These are phyloP conservation scores for Artemia sinica DNA, from an alignment of 2,888 invertebrate genomes.

Conservation along the genomic window DNA sequence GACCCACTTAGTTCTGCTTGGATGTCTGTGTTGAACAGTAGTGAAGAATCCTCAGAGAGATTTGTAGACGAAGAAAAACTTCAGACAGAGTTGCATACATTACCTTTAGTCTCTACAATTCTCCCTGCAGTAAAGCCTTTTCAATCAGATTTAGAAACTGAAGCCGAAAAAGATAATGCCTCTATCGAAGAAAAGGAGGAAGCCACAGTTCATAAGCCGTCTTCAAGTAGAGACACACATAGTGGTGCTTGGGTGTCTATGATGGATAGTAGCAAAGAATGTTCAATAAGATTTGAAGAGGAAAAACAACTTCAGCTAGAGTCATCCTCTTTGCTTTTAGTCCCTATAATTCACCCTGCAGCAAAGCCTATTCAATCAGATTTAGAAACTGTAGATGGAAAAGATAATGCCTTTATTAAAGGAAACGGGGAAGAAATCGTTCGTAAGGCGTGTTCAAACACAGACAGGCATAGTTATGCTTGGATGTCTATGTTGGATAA, in stretches of 20 bases:
- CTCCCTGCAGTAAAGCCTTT: neutral
- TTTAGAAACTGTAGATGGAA: conserved; percentile 24
- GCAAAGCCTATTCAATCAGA: too few species aligned
- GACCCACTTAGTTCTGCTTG: conserved; percentile 26
- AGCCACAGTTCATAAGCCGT: neutral
- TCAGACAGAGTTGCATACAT: neutral
- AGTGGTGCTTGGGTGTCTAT: conserved; percentile 30
- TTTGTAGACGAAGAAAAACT: conserved; percentile 26
- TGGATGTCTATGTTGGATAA: conserved; percentile 33
- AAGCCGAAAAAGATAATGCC: neutral
- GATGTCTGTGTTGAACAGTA: conserved; percentile 32
- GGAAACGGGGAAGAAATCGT: conserved; percentile 26
- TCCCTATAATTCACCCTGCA: too few species aligned
- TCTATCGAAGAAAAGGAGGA: neutral
- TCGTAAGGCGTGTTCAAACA: conserved; percentile 23
- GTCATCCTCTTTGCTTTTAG: too few species aligned
- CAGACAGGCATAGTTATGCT: conserved; percentile 27
- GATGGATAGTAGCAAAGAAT: conserved; percentile 29
- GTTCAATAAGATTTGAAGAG: too few species aligned
- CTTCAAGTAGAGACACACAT: neutral
- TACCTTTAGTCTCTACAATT: neutral
- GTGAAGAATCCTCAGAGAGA: conserved; percentile 32
- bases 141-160: neutral
- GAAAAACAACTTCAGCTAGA: too few species aligned
- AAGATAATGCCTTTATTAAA: conserved; percentile 30